phyloP scores from a whole-genome alignment of 2,888 invertebrate species.

The Pseudoips prasinana region DNA sequence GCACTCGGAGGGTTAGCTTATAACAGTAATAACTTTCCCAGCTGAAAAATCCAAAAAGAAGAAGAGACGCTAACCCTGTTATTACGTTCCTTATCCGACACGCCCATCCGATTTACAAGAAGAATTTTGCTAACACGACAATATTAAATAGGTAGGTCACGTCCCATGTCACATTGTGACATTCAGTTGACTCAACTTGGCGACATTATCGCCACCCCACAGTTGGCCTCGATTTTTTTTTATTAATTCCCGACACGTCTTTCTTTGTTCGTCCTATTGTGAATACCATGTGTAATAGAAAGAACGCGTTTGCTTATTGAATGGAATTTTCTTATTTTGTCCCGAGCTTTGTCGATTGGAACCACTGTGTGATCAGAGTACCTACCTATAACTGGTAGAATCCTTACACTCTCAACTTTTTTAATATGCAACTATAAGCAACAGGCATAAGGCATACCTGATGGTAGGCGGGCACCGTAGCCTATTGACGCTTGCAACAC shows the following conservation, averaged over 20 bases:
- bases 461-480: too few species aligned
- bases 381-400: too few species aligned
- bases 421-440: too few species aligned
- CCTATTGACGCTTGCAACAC: too few species aligned
- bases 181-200: slow-evolving; percentile 58
- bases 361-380: slow-evolving; percentile 31
- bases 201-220: slow-evolving; percentile 60
- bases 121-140: slow-evolving; percentile 45
- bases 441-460: too few species aligned
- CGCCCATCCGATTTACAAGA: slow-evolving; percentile 50
- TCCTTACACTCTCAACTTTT: too few species aligned
- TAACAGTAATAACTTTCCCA: slow-evolving; percentile 9
- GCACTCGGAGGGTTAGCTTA: too few species aligned
- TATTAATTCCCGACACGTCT: slow-evolving; percentile 73
- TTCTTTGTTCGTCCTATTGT: slow-evolving; percentile 72
- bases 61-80: slow-evolving; percentile 33
- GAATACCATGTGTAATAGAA: slow-evolving; percentile 63
- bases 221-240: slow-evolving; percentile 62
- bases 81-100: slow-evolving; percentile 42
- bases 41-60: slow-evolving; percentile 28
- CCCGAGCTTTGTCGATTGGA: slow-evolving; percentile 33
- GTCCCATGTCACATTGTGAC: slow-evolving; percentile 66
- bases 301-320: slow-evolving; percentile 50
- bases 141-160: slow-evolving; percentile 65
- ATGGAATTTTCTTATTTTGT: slow-evolving; percentile 54